Conservation (phyloP, 1,140 invertebrate genomes). For the Pseudomyrmex flavicornis region DNA sequence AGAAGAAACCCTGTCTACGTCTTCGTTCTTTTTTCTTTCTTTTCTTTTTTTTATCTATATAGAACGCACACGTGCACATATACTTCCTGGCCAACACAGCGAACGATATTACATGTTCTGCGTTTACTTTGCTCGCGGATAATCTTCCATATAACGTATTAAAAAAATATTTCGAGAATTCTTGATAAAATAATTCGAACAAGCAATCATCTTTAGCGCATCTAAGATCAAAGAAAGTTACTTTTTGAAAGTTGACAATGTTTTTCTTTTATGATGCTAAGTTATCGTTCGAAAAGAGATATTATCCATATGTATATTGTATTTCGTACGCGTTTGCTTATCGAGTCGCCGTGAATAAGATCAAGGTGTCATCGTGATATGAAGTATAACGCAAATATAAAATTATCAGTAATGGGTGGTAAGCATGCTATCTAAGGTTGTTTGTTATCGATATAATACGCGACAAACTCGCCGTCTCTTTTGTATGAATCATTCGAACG, state of each 20-base stretch:
- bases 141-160: neutral
- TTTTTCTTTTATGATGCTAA: neutral
- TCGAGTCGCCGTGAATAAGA: neutral
- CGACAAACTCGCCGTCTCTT: neutral
- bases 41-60: conserved; percentile 48
- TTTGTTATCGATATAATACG: conserved; percentile 1
- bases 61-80: conserved; percentile 6
- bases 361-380: neutral
- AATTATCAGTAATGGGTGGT: neutral
- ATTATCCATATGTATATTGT: neutral
- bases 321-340: neutral
- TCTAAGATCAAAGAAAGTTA: conserved; percentile 19
- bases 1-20: conserved; percentile 8
- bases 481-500: neutral
- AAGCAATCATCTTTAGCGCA: neutral
- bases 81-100: conserved; percentile 30
- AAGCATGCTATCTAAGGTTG: neutral
- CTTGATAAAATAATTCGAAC: neutral
- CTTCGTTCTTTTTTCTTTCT: too few species aligned
- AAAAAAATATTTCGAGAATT: neutral
- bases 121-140: neutral
- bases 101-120: conserved; percentile 13
- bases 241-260: neutral
- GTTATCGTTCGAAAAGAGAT: neutral
- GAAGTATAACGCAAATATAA: neutral